phyloP scores from a whole-genome alignment of 2,113 vertebrate genomes.

The Spermophilus dauricus region DNA sequence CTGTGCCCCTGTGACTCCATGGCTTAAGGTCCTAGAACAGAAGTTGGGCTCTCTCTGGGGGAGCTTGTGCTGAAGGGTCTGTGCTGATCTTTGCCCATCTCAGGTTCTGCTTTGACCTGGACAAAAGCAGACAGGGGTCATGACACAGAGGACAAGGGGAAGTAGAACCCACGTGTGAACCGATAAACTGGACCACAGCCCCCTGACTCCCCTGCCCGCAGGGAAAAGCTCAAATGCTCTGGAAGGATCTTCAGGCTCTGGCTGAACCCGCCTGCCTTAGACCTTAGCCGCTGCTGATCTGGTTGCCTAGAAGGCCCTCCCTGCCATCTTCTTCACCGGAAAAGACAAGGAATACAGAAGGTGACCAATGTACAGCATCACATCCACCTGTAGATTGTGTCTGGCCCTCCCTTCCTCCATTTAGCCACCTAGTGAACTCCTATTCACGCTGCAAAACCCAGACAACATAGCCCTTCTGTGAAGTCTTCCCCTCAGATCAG shows the following conservation, averaged over 20 bases:
- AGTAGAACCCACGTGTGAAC: not conserved
- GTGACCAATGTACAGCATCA: not conserved
- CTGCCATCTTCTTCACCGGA: not conserved
- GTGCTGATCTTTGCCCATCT: no score
- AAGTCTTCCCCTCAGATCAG: not conserved
- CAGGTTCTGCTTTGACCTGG: not conserved
- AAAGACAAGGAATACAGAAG: not conserved
- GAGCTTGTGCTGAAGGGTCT: not conserved
- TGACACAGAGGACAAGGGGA: no score
- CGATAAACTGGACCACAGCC: not conserved
- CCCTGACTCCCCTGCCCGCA: not conserved
- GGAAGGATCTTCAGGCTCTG: not conserved
- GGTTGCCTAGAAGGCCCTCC: not conserved
- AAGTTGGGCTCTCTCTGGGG: not conserved
- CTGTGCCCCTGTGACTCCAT: not conserved
- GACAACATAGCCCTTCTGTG: not conserved
- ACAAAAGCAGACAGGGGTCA: not conserved
- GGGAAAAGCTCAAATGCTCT: accelerated
- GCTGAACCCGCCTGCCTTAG: no score
- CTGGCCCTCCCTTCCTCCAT: not conserved
- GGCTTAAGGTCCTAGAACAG: not conserved
- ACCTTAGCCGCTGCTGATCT: no score
- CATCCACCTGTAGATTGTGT: not conserved
- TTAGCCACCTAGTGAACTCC: not conserved
- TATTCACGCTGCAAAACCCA: constrained; percentile 8